These are phyloP conservation scores for Machimus rusticus DNA, from an alignment of 2,888 invertebrate genomes.

Conservation along the genomic window DNA sequence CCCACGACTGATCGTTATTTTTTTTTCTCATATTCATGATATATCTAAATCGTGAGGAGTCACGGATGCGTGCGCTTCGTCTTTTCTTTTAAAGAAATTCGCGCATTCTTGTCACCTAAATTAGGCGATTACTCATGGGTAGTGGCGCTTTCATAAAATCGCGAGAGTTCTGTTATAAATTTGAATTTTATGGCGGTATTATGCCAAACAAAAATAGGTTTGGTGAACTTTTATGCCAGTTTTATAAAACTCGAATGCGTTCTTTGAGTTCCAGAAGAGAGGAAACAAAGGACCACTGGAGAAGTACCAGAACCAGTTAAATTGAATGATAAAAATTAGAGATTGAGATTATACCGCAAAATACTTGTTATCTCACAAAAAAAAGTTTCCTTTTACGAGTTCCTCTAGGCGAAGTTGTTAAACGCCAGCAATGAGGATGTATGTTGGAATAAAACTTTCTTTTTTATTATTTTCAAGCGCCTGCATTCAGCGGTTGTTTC, in stretches of 20 bases:
- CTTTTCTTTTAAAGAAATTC: neutral
- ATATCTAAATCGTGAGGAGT: neutral
- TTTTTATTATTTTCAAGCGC: neutral
- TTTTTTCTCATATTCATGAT: neutral
- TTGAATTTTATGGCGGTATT: neutral
- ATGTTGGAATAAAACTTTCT: neutral
- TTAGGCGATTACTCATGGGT: neutral
- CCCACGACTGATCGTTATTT: neutral
- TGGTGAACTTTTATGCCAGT: neutral
- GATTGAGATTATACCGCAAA: conserved; percentile 27
- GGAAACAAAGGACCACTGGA: neutral
- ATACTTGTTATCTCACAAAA: conserved; percentile 20
- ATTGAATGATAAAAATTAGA: conserved; percentile 39
- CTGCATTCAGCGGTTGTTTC: neutral
- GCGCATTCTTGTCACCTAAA: neutral
- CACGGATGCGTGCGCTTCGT: neutral
- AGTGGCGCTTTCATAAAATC: neutral
- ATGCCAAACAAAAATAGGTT: neutral
- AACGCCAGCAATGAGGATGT: conserved; percentile 31
- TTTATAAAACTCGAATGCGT: neutral
- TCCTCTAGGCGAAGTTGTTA: conserved; percentile 28
- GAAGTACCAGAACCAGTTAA: conserved; percentile 16
- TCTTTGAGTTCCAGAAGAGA: neutral
- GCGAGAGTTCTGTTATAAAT: neutral
- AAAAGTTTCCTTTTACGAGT: conserved; percentile 5